phyloP scores from a whole-genome alignment of 2,888 invertebrate species.

The Noctua janthina region DNA sequence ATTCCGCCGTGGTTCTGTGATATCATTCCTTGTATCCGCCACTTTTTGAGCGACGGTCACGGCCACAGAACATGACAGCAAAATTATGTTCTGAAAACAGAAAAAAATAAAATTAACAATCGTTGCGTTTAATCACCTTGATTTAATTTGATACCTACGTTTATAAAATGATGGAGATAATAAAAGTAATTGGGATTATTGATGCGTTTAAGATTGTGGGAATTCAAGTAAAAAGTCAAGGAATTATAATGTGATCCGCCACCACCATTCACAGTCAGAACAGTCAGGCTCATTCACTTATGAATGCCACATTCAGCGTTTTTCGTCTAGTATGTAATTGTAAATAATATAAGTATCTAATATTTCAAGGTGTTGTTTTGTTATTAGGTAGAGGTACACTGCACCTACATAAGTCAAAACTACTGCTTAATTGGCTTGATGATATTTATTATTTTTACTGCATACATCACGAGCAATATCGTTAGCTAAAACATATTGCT shows the following conservation, averaged over 20 bases:
- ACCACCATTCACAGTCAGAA: not conserved
- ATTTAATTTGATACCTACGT: slow-evolving; percentile 22
- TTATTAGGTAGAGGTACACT: not conserved
- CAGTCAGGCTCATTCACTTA: not conserved
- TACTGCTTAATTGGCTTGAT: not conserved
- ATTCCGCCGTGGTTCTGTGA: slow-evolving; percentile 74
- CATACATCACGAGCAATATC: slow-evolving; percentile 4
- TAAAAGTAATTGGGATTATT: slow-evolving; percentile 2
- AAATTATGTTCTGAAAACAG: slow-evolving; percentile 78
- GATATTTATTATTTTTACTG: slow-evolving; percentile 1
- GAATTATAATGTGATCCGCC: not conserved
- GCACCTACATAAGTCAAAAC: not conserved
- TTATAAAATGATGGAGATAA: slow-evolving; percentile 9
- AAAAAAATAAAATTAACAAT: slow-evolving; percentile 45
- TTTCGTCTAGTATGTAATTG: not conserved
- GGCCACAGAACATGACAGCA: slow-evolving; percentile 79
- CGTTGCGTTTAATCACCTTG: slow-evolving; percentile 38
- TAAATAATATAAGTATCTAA: not conserved
- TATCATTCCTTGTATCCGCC: slow-evolving; percentile 75
- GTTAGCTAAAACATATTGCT: slow-evolving; percentile 29
- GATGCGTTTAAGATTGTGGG: not conserved
- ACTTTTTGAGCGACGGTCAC: slow-evolving; percentile 76
- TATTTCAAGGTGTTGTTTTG: not conserved
- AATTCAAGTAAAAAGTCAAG: not conserved
- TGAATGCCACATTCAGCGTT: not conserved